Evolutionary conservation across 2,797 vertebrate genomes (phyloP).

Genomic region (Liasis olivaceus): DNA sequence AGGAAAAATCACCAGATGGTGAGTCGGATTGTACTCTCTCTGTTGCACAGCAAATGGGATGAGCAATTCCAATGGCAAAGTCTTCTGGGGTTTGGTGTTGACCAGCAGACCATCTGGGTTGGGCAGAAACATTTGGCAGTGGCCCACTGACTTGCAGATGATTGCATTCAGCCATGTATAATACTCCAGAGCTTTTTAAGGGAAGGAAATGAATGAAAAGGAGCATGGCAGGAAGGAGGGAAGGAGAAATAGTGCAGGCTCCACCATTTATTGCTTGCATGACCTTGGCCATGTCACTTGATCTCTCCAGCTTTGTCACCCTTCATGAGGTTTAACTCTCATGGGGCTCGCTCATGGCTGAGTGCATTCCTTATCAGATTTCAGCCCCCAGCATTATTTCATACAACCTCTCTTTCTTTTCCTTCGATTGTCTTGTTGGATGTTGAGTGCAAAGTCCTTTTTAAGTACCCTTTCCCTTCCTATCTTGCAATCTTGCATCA

Average conservation of each 20-base stretch:
- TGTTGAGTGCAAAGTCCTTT: background rate
- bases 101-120: background rate
- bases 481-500: background rate
- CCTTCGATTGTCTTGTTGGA: background rate
- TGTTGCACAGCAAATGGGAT: background rate
- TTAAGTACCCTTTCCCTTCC: background rate
- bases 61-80: background rate
- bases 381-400: background rate
- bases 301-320: background rate
- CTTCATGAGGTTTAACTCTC: background rate
- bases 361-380: constrained; percentile 1
- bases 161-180: background rate
- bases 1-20: constrained; percentile 26
- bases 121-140: background rate
- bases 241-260: no score
- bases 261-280: background rate
- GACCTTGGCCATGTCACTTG: background rate
- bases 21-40: background rate
- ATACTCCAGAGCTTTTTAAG: background rate
- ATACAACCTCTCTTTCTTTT: background rate
- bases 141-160: background rate
- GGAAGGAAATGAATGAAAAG: background rate
- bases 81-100: background rate
- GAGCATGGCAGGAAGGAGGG: background rate
- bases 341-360: background rate